Evolutionary conservation across 2,113 vertebrate genomes (phyloP).

Genomic region (Patagioenas fasciata): DNA sequence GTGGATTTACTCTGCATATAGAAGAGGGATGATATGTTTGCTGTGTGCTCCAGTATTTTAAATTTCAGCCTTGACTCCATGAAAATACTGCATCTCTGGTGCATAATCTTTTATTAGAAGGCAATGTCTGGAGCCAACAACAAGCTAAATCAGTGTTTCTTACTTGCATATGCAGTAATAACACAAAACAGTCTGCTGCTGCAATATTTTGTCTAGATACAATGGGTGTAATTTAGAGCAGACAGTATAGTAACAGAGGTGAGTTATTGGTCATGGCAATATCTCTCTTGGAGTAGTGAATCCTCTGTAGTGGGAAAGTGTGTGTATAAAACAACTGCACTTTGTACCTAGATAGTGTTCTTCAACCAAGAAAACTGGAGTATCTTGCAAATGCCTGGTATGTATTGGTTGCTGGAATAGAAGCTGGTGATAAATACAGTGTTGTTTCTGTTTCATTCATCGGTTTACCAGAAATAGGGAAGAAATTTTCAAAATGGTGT

Average conservation of each 20-base stretch:
- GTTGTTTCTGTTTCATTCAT: not conserved
- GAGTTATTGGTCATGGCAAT: not conserved
- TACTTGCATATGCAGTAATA: not conserved
- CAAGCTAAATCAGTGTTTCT: not conserved
- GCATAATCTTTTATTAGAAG: not conserved
- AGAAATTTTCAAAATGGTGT: not conserved
- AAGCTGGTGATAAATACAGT: not conserved
- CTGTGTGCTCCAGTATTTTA: not conserved
- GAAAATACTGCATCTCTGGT: not conserved
- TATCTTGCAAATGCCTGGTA: not conserved
- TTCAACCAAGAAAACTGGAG: not conserved
- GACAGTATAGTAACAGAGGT: not conserved
- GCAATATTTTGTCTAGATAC: not conserved
- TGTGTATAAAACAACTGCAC: not conserved
- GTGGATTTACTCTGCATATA: not conserved
- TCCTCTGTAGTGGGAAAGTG: not conserved
- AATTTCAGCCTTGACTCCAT: not conserved
- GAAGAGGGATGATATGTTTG: not conserved
- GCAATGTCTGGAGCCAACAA: not conserved
- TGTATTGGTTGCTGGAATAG: not conserved
- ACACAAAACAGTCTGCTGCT: not conserved
- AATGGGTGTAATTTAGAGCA: not conserved
- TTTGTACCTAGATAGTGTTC: not conserved
- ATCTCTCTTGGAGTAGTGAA: not conserved
- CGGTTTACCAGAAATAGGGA: not conserved